phyloP scores from a whole-genome alignment of 30 jellyfish, hydroid and myxozoan species.

The Chironex yamaguchii region DNA sequence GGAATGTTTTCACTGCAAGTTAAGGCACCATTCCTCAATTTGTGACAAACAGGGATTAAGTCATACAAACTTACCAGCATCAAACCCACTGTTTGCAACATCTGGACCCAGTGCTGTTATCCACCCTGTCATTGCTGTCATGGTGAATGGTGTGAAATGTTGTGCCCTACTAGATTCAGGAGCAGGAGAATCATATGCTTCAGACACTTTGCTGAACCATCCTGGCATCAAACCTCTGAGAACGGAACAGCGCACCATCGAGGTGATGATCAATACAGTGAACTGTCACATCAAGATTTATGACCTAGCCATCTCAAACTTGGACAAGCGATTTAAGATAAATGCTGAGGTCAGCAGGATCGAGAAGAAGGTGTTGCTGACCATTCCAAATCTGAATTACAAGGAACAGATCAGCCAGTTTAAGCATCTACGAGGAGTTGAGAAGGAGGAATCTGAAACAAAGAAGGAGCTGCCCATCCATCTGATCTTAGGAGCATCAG shows the following conservation, averaged over 20 bases:
- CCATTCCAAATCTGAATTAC: constrained; percentile 27
- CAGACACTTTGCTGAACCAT: neutral
- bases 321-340: constrained; percentile 14
- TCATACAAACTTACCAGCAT: neutral
- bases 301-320: neutral
- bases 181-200: constrained; percentile 7
- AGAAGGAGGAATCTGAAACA: constrained; percentile 1
- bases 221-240: neutral
- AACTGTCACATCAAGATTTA: neutral
- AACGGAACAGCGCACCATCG: constrained; percentile 13
- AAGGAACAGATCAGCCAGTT: constrained; percentile 11
- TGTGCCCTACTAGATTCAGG: constrained; percentile 1
- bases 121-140: neutral
- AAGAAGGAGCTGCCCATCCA: constrained; percentile 45
- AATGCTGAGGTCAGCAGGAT: constrained; percentile 40
- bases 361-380: constrained; percentile 31
- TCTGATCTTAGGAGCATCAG: constrained; percentile 45
- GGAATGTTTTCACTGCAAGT: neutral
- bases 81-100: constrained; percentile 34
- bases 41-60: constrained; percentile 43
- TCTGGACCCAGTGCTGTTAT: neutral
- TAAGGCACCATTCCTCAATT: constrained; percentile 40
- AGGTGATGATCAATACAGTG: constrained; percentile 46
- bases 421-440: constrained; percentile 12
- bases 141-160: constrained; percentile 9